Conservation (phyloP, 2,113 vertebrate species). For the Crotalus viridis region DNA sequence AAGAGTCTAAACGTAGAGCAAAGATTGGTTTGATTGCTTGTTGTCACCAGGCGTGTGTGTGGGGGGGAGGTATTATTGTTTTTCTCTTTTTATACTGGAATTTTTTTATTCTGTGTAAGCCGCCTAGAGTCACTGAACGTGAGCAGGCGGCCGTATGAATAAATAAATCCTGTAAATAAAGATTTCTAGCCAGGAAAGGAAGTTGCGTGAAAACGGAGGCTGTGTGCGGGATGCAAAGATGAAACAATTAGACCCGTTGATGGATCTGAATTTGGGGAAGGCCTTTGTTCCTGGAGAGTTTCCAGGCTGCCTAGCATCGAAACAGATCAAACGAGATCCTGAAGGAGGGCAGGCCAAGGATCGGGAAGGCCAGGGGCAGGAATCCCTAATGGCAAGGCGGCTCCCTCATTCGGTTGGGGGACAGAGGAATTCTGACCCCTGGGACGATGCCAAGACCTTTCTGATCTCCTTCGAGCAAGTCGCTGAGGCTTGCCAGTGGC, state of each 20-base stretch:
- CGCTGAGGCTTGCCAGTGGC: background rate
- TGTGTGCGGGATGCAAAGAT: background rate
- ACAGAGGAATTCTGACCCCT: background rate
- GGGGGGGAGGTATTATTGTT: too few relatives aligned
- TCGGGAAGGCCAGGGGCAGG: background rate
- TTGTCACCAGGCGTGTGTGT: background rate
- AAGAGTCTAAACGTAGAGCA: background rate
- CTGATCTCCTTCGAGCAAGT: constrained; percentile 7
- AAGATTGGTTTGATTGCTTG: background rate
- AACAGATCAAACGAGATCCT: background rate
- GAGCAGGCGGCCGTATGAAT: background rate
- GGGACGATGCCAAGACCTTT: background rate
- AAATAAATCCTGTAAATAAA: background rate
- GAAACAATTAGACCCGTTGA: background rate
- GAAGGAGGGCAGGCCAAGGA: background rate
- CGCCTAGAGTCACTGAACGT: background rate
- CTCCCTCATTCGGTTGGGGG: too few relatives aligned
- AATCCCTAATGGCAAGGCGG: background rate
- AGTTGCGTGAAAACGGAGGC: background rate
- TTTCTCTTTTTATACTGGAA: background rate
- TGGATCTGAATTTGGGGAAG: background rate
- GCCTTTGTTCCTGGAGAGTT: background rate
- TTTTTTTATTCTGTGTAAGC: background rate
- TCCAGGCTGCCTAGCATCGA: background rate
- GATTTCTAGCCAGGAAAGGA: background rate